phyloP scores from a whole-genome alignment of 2,113 vertebrate genomes.

The Brachyhypopomus occidentalis region DNA sequence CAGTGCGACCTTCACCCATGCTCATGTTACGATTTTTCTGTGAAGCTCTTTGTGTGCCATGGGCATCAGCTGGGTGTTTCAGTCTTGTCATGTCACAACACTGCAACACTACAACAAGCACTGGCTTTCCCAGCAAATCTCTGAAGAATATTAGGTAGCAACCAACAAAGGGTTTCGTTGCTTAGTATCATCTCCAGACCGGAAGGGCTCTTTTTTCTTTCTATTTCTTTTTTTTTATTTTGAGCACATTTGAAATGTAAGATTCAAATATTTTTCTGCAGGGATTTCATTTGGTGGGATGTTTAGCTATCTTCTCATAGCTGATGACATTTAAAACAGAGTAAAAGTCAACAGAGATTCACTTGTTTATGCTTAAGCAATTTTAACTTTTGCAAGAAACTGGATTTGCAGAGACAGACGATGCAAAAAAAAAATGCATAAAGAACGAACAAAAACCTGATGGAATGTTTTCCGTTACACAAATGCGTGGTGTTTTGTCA shows the following conservation, averaged over 20 bases:
- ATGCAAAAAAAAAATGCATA: neutral
- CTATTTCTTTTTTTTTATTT: neutral
- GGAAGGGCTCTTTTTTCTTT: neutral
- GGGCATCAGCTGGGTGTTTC: conserved; percentile 67
- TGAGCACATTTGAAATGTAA: neutral
- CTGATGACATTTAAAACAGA: neutral
- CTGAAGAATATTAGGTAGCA: conserved; percentile 71
- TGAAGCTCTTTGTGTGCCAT: conserved; percentile 67
- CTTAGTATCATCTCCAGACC: neutral
- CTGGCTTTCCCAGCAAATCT: conserved; percentile 65
- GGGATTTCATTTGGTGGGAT: no score
- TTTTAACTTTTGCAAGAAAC: neutral
- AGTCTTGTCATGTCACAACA: conserved; percentile 67
- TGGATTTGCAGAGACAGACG: neutral
- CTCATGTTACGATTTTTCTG: conserved; percentile 73
- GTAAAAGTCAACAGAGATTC: neutral
- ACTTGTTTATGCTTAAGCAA: neutral
- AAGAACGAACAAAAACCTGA: conserved; percentile 3
- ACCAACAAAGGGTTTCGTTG: conserved; percentile 20
- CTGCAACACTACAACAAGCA: conserved; percentile 68
- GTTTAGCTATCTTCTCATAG: neutral
- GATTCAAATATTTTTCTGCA: neutral
- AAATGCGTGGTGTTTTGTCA: neutral
- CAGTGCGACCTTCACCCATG: conserved; percentile 41
- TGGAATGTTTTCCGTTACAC: neutral